Evolutionary conservation across 1,140 invertebrate species (phyloP), one percentile per base, ranked within the genome.

Genomic region (Apis mellifera): DNA sequence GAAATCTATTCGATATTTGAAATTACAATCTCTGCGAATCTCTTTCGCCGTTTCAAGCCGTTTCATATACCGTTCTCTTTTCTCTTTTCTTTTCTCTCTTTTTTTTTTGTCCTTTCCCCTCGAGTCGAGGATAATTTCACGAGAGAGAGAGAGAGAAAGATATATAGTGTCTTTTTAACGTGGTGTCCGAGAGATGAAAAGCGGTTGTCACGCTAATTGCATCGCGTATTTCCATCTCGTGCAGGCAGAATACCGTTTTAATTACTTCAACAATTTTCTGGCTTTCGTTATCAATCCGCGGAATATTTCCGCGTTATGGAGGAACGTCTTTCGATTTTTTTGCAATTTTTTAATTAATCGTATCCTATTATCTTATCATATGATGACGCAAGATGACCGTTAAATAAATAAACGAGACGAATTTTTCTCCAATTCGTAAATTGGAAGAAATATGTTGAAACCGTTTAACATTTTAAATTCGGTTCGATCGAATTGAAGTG

Each of bases 151-250:
- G 1, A 26, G 26, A 26, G 1, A 26, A 1, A 26, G 26, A 26
- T 1, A 23, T 4, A 13, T 26, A 48, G 72, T 50, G 59, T 26
- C 57, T 62, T 74, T 59, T 62, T 42, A 57, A 42, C 57, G 13
- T 26, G 42, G 32, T 19, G 62, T 62, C 59, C 19, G 21, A 26
- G n/a, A 17, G 19, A 52, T 74, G 55, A 57, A 23, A 48, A 48
- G 59, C 32, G 48, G 42, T 74, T 50, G 55, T 55, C 50, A 57
- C 50, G 52, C 70, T 72, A 72, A 72, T 72, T 72, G 70, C 70
- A 57, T 32, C 52, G 42, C 52, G 26, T 57, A 32, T 55, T 72
- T 72, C 19, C 55, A 54, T 26, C 32, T 32, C 26, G 17, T 19
- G 26, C 57, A n/a, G 13, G 42, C n/a, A 17, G 42, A 48, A 26